Evolutionary conservation across 2,797 vertebrate species (phyloP), one percentile per base, ranked within the genome.

Genomic region (Neostethus bicornis): DNA sequence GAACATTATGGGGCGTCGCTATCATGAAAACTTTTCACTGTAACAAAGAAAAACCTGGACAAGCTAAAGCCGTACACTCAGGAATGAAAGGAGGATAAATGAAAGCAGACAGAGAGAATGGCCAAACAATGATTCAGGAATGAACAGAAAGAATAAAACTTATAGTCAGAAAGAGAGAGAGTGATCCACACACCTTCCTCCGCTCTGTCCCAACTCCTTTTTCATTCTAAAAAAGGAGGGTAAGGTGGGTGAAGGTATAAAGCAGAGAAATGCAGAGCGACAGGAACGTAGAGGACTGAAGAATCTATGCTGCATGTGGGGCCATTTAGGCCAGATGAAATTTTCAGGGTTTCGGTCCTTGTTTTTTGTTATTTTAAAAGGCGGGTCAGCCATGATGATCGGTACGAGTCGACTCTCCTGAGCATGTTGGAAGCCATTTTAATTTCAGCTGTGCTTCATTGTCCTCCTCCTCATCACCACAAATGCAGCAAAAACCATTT

Each of bases 281-380:
- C 73, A 69, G 84, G 82, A 55, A 85, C 69, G 85, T 87, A 61
- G 41, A 24, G 59, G 67, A 75, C 44, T n/a, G 41, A 67, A 67
- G 73, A 64, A 61, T 52, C 2, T 47, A 71, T 39, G 51, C 64
- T 69, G 80, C 24, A 70, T 26, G 61, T 73, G 79, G 75, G 76
- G 71, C 77, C 69, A 54, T 7, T 70, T 66, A 49, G 75, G 67
- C 73, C 65, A 31, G 45, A 70, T 50, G 51, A 37, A 47, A 50
- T 46, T 28, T 20, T 32, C 31, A 66, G 48, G 62, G 58, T 63
- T 77, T 24, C 65, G 68, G 74, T 84, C 75, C 66, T 60, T 47
- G 47, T 61, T 54, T 38, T 62, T 84, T 75, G 66, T 60, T 47
- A 47, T 61, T 54, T 38, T 62, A 55, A 29, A 47, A 1, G 43